phyloP scores from a whole-genome alignment of 1,140 invertebrate genomes.

The Meloidogyne hapla region DNA sequence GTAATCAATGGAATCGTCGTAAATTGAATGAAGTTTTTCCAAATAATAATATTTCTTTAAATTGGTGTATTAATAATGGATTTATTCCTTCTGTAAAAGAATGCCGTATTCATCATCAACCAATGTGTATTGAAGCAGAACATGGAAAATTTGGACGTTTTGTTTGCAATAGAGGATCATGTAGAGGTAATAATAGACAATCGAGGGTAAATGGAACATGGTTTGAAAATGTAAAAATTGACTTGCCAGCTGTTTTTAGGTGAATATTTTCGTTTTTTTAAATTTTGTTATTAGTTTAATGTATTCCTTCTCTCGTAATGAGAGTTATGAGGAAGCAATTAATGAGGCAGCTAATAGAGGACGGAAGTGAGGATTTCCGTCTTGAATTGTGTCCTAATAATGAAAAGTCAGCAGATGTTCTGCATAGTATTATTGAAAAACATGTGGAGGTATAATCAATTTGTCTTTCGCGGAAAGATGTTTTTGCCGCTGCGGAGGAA shows the following conservation, averaged over 20 bases:
- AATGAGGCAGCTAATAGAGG: neutral
- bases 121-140: neutral
- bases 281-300: neutral
- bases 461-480: no score
- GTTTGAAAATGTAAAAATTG: neutral
- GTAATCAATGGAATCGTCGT: neutral
- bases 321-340: neutral
- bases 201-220: neutral
- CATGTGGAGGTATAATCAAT: no score
- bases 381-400: no score
- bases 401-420: no score
- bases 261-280: neutral
- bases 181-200: neutral
- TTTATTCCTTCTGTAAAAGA: neutral
- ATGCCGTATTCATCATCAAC: neutral
- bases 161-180: neutral
- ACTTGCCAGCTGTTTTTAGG: neutral
- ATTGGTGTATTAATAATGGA: neutral
- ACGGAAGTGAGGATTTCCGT: no score
- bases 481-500: no score
- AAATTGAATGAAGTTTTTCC: neutral
- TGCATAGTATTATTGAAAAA: no score
- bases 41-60: neutral
- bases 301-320: neutral
- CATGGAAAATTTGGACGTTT: neutral